Evolutionary conservation across 2,888 invertebrate species (phyloP).

Genomic region (Drosophila picticornis): DNA sequence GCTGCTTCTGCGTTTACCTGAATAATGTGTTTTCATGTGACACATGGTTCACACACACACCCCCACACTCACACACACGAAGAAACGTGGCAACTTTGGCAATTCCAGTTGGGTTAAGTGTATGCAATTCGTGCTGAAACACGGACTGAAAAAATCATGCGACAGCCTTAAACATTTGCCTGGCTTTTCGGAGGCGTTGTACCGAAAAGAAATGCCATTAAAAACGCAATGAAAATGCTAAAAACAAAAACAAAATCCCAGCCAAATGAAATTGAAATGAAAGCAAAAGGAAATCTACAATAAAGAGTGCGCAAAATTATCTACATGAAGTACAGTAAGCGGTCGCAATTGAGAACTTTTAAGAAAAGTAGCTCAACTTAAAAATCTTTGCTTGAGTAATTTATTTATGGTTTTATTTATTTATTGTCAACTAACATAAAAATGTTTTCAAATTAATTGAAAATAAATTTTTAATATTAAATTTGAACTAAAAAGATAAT

Average conservation of each 20-base stretch:
- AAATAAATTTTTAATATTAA: not conserved
- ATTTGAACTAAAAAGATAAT: not conserved
- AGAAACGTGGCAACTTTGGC: constrained; percentile 29
- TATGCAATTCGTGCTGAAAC: constrained; percentile 51
- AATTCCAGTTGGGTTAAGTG: constrained; percentile 52
- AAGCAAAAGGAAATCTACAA: constrained; percentile 56
- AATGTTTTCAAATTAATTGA: not conserved
- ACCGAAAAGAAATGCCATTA: constrained; percentile 79
- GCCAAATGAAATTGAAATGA: constrained; percentile 44
- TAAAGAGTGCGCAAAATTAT: constrained; percentile 48
- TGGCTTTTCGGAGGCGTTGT: constrained; percentile 75
- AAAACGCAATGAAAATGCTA: constrained; percentile 74
- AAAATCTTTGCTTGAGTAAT: not conserved
- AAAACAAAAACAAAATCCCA: constrained; percentile 40
- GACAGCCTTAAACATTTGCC: constrained; percentile 64
- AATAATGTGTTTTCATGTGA: constrained; percentile 71
- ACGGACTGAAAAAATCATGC: constrained; percentile 22
- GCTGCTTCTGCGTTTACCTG: constrained; percentile 62
- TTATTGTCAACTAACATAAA: not conserved
- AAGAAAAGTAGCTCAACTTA: not conserved
- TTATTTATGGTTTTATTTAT: not conserved
- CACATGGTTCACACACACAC: constrained; percentile 26
- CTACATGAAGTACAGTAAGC: constrained; percentile 25
- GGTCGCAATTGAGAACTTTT: not conserved
- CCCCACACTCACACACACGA: constrained; percentile 11